Evolutionary conservation across 2,888 invertebrate genomes (phyloP), one percentile per base, ranked within the genome.

Genomic region (Meiosimyza decipiens): DNA sequence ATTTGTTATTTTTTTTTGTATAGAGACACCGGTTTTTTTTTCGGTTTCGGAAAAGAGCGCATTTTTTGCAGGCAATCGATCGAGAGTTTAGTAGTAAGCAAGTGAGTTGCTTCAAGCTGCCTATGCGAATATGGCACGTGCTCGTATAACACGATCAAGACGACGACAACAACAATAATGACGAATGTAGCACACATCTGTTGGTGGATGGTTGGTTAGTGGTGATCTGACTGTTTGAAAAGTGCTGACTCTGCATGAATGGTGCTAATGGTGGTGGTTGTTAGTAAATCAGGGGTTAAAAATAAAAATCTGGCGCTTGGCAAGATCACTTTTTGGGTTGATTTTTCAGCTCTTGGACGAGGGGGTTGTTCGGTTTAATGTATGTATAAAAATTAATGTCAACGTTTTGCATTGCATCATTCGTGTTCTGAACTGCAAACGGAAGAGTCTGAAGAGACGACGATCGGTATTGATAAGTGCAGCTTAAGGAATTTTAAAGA

Each of bases 401-500:
- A 82, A 83, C 82, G 82, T 82, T 49, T 75, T 59, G 72, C 75
- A 78, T 84, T 84, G 84, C 84, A 84, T 84, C 84, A 84, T 84
- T 84, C 83, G 81, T 79, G 73, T 72, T 78, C 77, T 79, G 78
- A 81, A 79, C 80, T 77, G 80, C 80, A 78, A 81, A 77, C 82
- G 80, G 79, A 75, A 78, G 75, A 77, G 77, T 78, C 77, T 78
- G 79, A 75, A 78, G 75, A 77, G 77, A 78, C 76, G 78, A 75
- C 76, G 74, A 72, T 62, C 71, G 66, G 76, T 59, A 55, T 51
- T 54, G 13, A 15, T 22, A 57, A 67, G 57, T 47, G 67, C 49
- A 22, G 67, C 6, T 55, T 16, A 16, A 47, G 15, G 9, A 9
- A 47, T 33, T 22, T 7, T 7, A 9, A 40, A 7, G 40, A 40